phyloP scores from a whole-genome alignment of 2,888 invertebrate genomes.

The Ennomos fuscantarius region DNA sequence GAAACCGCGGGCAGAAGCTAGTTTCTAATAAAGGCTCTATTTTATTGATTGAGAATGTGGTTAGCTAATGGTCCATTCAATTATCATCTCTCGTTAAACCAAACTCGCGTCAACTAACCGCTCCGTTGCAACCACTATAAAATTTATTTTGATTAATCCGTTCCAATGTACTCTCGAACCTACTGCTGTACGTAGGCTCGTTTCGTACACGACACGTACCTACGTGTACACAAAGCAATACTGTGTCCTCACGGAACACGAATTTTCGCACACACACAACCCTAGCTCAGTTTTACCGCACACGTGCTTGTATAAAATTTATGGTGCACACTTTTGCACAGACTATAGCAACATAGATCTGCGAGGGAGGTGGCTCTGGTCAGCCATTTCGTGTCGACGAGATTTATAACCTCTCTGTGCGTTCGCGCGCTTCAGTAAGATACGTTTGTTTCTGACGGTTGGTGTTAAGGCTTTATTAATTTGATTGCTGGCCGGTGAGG shows the following conservation, averaged over 20 bases:
- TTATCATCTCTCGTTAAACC: conserved; percentile 56
- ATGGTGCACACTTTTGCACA: conserved; percentile 84
- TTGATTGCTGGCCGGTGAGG: conserved; percentile 31
- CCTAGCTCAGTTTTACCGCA: conserved; percentile 78
- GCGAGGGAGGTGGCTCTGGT: conserved; percentile 68
- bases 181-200: conserved; percentile 49
- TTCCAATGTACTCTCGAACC: conserved; percentile 19
- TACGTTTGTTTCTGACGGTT: conserved; percentile 66
- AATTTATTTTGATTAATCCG: conserved; percentile 36
- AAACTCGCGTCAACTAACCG: conserved; percentile 54
- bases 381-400: conserved; percentile 83
- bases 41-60: conserved; percentile 36
- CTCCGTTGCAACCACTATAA: conserved; percentile 18
- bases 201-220: conserved; percentile 60
- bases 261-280: conserved; percentile 76
- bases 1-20: no score
- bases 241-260: conserved; percentile 75
- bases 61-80: conserved; percentile 57
- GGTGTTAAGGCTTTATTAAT: conserved; percentile 45
- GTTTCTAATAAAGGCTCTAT: conserved; percentile 1
- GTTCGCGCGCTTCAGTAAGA: conserved; percentile 72
- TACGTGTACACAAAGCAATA: conserved; percentile 73
- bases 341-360: conserved; percentile 73
- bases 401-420: conserved; percentile 82
- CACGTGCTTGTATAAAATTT: conserved; percentile 82